A percentile compares a stretch with the other conserved stretches of the same genome.
phyloP scores from a whole-genome alignment of 2,797 vertebrate species.

The Todus mexicanus region DNA sequence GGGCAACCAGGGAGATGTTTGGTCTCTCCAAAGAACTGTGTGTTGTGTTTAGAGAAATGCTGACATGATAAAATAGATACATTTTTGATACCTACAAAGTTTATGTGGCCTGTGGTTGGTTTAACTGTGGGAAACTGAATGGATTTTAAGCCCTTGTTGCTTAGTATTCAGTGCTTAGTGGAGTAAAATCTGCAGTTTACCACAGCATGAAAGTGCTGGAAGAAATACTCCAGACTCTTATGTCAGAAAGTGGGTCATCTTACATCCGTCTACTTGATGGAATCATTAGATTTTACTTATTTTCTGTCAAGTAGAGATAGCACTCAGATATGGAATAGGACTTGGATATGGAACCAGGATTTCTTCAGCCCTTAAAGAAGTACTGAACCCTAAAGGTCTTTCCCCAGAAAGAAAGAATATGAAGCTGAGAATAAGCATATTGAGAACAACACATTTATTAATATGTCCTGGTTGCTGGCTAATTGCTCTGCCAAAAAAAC shows the following conservation, averaged over 20 bases:
- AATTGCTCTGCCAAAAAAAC: neutral
- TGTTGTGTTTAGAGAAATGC: too few relatives aligned
- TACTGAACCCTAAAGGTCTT: neutral
- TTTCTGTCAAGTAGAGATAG: neutral
- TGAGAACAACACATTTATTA: neutral
- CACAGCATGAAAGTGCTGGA: neutral
- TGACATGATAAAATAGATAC: too few relatives aligned
- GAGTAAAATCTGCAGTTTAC: neutral
- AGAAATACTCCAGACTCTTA: neutral
- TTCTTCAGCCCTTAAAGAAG: neutral
- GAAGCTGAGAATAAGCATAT: neutral
- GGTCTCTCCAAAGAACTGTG: too few relatives aligned
- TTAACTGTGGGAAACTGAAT: too few relatives aligned
- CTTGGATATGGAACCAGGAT: neutral
- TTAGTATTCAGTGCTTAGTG: too few relatives aligned
- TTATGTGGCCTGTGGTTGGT: too few relatives aligned
- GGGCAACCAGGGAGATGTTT: too few relatives aligned
- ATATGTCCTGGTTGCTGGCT: neutral
- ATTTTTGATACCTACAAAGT: too few relatives aligned
- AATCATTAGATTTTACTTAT: neutral
- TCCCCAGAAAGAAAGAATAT: neutral
- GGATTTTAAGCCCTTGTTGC: too few relatives aligned
- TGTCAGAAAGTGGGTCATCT: neutral
- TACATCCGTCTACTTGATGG: neutral
- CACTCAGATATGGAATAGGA: too few relatives aligned